A percentile compares a stretch with the other conserved stretches of the same genome.
phyloP scores from a whole-genome alignment of 2,113 vertebrate genomes.

The Eclectus roratus region DNA sequence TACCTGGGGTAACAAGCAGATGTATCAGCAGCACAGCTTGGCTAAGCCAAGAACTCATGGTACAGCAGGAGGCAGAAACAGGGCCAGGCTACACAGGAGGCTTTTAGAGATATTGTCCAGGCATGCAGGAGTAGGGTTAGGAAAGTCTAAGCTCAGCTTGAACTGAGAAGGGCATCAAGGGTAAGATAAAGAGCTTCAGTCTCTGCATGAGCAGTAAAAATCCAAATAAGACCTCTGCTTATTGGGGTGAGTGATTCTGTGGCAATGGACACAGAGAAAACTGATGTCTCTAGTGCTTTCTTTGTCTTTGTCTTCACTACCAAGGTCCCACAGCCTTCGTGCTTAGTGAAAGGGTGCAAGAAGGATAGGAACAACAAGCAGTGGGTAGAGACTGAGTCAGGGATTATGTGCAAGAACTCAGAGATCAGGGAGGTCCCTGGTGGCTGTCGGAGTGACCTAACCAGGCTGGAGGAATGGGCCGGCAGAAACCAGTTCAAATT shows the following conservation, averaged over 20 bases:
- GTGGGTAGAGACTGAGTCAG: not conserved
- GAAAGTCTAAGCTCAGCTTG: not conserved
- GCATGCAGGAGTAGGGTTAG: not conserved
- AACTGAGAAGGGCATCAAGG: not conserved
- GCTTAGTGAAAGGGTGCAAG: not conserved
- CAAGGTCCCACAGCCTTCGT: not conserved
- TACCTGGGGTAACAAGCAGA: not conserved
- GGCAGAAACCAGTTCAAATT: not conserved
- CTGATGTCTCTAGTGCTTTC: not conserved
- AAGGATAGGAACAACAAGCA: not conserved
- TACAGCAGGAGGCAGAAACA: not conserved
- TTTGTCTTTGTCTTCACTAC: not conserved
- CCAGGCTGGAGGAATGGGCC: not conserved
- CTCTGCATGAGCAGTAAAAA: not conserved
- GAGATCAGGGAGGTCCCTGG: not conserved
- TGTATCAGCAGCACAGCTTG: fast-evolving
- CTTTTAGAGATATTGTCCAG: fast-evolving
- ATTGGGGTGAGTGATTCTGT: not conserved
- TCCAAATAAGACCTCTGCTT: not conserved
- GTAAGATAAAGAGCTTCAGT: not conserved
- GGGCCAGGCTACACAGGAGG: not conserved
- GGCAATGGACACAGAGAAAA: not conserved
- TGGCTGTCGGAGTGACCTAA: not conserved
- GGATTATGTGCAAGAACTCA: not conserved
- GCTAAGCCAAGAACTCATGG: not conserved